phyloP scores from a whole-genome alignment of 2,888 invertebrate species.

The Platycheirus rosarum region DNA sequence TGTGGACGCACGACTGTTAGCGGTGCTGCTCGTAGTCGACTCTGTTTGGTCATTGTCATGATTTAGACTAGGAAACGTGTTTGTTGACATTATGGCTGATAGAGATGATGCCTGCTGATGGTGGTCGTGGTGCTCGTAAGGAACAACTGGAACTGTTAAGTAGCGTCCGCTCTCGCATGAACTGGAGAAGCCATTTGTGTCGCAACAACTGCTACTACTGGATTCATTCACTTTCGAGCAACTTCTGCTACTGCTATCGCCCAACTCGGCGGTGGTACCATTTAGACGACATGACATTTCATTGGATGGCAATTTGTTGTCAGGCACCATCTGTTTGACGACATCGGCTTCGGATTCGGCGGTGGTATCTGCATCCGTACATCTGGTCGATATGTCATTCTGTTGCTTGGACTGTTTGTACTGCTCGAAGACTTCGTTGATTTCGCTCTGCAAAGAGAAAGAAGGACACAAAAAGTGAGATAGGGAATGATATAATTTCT shows the following conservation, averaged over 20 bases:
- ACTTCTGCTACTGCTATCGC: slow-evolving; percentile 29
- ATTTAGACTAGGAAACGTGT: slow-evolving; percentile 72
- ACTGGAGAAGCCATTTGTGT: slow-evolving; percentile 26
- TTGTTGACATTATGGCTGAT: slow-evolving; percentile 78
- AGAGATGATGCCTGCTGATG: slow-evolving; percentile 52
- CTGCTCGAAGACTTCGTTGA: slow-evolving; percentile 82
- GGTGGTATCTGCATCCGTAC: slow-evolving; percentile 80
- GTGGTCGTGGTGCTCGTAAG: slow-evolving; percentile 30
- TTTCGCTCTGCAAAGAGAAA: slow-evolving; percentile 79
- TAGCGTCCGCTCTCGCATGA: slow-evolving; percentile 56
- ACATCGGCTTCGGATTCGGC: slow-evolving; percentile 78
- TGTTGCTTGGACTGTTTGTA: slow-evolving; percentile 73
- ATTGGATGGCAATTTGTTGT: slow-evolving; percentile 73
- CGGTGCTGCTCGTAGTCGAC: slow-evolving; percentile 47
- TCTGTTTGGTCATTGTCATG: slow-evolving; percentile 68
- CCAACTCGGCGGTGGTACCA: slow-evolving; percentile 52
- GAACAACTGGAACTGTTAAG: slow-evolving; percentile 70
- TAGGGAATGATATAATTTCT: slow-evolving; percentile 58
- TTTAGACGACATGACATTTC: slow-evolving; percentile 70
- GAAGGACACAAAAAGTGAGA: slow-evolving; percentile 39
- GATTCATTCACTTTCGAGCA: slow-evolving; percentile 36
- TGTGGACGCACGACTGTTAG: slow-evolving; percentile 62
- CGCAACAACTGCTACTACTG: slow-evolving; percentile 52
- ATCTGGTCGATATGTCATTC: slow-evolving; percentile 81
- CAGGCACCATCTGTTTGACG: slow-evolving; percentile 63